Percentiles rank a stretch among this genome's conserved stretches.
phyloP scores from a whole-genome alignment of 2,888 invertebrate genomes.

The Caenorhabditis wallacei region DNA sequence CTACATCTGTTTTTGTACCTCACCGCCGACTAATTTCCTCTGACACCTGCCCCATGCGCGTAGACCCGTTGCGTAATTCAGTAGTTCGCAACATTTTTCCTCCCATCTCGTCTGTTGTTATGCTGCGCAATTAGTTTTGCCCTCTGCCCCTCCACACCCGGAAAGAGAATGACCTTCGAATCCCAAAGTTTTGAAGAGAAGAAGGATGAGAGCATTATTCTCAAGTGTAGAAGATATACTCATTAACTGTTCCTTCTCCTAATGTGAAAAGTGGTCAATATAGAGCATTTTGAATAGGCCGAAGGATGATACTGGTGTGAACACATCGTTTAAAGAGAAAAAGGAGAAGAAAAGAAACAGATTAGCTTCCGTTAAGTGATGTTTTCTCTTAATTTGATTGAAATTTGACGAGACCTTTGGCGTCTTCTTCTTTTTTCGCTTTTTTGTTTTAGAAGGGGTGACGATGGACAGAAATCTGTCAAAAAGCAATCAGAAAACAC shows the following conservation, averaged over 20 bases:
- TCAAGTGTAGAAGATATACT: conserved; percentile 42
- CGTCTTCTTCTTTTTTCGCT: conserved; percentile 8
- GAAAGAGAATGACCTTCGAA: conserved; percentile 35
- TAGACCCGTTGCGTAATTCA: conserved; percentile 49
- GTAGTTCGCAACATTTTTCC: conserved; percentile 52
- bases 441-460: conserved; percentile 19
- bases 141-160: background rate
- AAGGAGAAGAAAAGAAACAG: conserved; percentile 14
- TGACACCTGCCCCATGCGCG: conserved; percentile 11
- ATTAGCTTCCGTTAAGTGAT: conserved; percentile 52
- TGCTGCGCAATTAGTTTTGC: conserved; percentile 39
- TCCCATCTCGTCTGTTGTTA: conserved; percentile 15
- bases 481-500: conserved; percentile 27
- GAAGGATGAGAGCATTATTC: conserved; percentile 35
- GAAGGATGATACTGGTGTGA: conserved; percentile 55
- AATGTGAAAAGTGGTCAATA: conserved; percentile 40
- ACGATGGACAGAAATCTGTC: background rate
- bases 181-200: conserved; percentile 16
- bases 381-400: conserved; percentile 58
- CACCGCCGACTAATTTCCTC: conserved; percentile 18
- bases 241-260: conserved; percentile 26
- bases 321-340: conserved; percentile 17
- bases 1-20: conserved; percentile 26
- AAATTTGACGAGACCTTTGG: conserved; percentile 53
- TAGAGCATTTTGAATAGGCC: conserved; percentile 11